Conservation (phyloP, 2,113 vertebrate species). For the Strigops habroptila region DNA sequence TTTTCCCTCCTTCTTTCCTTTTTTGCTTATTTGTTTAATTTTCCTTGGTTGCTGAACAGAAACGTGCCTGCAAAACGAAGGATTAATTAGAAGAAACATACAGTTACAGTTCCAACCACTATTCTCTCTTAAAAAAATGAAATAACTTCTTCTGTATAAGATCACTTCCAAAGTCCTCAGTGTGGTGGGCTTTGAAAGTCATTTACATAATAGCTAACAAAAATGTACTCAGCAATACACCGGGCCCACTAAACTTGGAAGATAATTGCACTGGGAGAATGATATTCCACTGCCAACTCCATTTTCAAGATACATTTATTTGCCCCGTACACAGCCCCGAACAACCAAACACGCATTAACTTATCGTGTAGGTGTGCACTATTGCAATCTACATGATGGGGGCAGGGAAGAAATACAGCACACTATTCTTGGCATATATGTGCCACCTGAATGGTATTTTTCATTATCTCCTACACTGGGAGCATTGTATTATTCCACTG, state of each 20-base stretch:
- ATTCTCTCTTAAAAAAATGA: neutral
- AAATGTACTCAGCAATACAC: constrained; percentile 72
- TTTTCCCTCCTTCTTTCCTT: neutral
- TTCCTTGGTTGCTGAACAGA: constrained; percentile 59
- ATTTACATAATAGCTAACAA: constrained; percentile 79
- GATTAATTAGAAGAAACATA: constrained; percentile 66
- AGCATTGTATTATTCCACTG: constrained; percentile 79
- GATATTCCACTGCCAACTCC: constrained; percentile 68
- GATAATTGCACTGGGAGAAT: constrained; percentile 72
- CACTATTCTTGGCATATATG: constrained; percentile 62
- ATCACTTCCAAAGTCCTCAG: constrained; percentile 58
- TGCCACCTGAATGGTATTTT: constrained; percentile 76
- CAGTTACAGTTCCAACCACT: neutral
- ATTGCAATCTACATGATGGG: constrained; percentile 23
- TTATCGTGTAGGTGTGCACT: constrained; percentile 32
- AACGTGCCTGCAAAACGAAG: constrained; percentile 42
- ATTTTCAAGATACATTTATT: constrained; percentile 72
- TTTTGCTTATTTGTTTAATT: constrained; percentile 53
- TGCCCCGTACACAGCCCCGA: constrained; percentile 45
- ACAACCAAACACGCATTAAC: constrained; percentile 65
- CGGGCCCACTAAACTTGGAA: constrained; percentile 62
- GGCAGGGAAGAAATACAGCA: constrained; percentile 54
- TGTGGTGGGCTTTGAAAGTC: constrained; percentile 69
- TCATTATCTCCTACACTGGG: constrained; percentile 76
- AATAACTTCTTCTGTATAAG: constrained; percentile 12